Evolutionary conservation across 2,888 invertebrate genomes (phyloP).

Genomic region (Heliothis peltigera): DNA sequence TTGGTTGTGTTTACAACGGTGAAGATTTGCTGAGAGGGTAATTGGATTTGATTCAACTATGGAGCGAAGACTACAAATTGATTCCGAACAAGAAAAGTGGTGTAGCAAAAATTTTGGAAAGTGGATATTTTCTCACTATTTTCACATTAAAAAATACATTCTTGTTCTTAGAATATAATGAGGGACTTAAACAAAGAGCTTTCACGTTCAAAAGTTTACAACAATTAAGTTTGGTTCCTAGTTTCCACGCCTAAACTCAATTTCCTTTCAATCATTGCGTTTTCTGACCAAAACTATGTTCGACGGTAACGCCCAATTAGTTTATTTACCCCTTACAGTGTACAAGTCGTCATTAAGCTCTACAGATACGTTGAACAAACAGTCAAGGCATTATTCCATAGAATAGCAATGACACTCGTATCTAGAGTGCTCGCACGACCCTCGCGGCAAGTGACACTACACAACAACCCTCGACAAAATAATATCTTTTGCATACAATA

Average conservation of each 20-base stretch:
- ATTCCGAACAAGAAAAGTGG: not conserved
- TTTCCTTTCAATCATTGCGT: not conserved
- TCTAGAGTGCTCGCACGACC: conserved; percentile 27
- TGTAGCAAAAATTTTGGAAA: too few relatives aligned
- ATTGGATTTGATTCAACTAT: conserved; percentile 7
- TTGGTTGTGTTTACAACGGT: conserved; percentile 22
- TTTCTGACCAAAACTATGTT: not conserved
- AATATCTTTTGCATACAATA: not conserved
- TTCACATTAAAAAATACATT: too few relatives aligned
- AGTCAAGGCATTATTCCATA: conserved; percentile 19
- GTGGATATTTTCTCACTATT: too few relatives aligned
- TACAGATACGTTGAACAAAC: conserved; percentile 16
- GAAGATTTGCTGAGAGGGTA: conserved; percentile 8
- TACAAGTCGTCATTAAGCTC: not conserved
- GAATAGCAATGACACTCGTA: conserved; percentile 17
- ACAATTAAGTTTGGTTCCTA: not conserved
- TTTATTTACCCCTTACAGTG: not conserved
- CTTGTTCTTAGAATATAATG: not conserved
- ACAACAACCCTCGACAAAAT: conserved; percentile 23
- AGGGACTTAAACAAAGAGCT: not conserved
- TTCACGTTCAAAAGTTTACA: too few relatives aligned
- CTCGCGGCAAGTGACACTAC: conserved; percentile 5
- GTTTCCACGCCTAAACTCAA: not conserved
- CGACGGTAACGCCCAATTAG: not conserved
- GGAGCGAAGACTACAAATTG: not conserved